Evolutionary conservation across 2,888 invertebrate genomes (phyloP).

Genomic region (Brachylomia viminalis): DNA sequence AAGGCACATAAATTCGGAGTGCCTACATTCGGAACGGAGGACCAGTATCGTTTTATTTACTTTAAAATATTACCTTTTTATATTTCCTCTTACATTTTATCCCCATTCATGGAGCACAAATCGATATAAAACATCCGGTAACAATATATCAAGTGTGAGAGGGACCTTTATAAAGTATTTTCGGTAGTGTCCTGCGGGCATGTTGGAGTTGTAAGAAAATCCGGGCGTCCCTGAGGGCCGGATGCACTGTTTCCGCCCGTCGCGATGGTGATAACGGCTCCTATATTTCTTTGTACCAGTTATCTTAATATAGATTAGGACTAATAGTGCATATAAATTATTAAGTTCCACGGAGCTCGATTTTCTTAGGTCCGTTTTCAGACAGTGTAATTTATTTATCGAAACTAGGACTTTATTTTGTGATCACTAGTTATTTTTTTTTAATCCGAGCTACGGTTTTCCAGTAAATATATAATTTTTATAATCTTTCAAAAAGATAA

Average conservation of each 20-base stretch:
- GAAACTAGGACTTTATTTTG: neutral
- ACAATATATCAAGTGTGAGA: slow-evolving; percentile 81
- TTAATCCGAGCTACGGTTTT: neutral
- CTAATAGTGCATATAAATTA: slow-evolving; percentile 34
- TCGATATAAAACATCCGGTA: slow-evolving; percentile 82
- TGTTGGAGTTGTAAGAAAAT: slow-evolving; percentile 78
- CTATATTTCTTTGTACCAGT: slow-evolving; percentile 63
- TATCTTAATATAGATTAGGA: slow-evolving; percentile 54
- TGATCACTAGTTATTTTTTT: neutral
- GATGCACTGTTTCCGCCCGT: slow-evolving; percentile 79
- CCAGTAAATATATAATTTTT: neutral
- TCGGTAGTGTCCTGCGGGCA: slow-evolving; percentile 79
- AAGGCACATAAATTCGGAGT: slow-evolving; percentile 47
- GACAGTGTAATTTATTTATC: neutral
- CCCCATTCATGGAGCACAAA: slow-evolving; percentile 74
- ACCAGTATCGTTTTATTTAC: slow-evolving; percentile 56
- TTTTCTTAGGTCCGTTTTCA: neutral
- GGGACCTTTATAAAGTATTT: slow-evolving; percentile 81
- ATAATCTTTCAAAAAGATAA: neutral
- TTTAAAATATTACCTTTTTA: slow-evolving; percentile 65
- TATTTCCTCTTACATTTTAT: slow-evolving; percentile 70
- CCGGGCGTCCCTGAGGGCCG: slow-evolving; percentile 75
- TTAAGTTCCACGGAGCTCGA: neutral
- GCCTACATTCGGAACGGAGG: slow-evolving; percentile 30
- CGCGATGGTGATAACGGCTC: slow-evolving; percentile 74